These are phyloP conservation scores for Caenorhabditis virilis DNA, from an alignment of 2,888 invertebrate species.

Conservation along the genomic window DNA sequence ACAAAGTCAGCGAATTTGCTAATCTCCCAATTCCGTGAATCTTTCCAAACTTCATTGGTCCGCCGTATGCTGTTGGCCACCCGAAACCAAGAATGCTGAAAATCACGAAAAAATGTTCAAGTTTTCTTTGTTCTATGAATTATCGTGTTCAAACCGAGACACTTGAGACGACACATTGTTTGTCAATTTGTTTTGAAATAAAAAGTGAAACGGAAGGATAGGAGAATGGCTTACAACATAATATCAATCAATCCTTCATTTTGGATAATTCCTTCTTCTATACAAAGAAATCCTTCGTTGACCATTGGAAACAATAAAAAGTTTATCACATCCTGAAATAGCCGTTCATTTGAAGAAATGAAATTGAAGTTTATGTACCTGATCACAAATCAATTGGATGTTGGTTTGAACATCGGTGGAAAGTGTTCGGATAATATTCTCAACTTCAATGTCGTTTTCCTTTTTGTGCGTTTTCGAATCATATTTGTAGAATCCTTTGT, in stretches of 20 bases:
- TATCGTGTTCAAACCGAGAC: too few relatives aligned
- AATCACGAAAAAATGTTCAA: too few relatives aligned
- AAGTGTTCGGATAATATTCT: constrained; percentile 32
- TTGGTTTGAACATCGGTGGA: constrained; percentile 11
- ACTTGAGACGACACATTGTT: too few relatives aligned
- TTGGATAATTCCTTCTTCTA: constrained; percentile 55
- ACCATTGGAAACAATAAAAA: constrained; percentile 54
- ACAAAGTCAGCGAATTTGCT: constrained; percentile 18
- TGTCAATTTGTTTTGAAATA: too few relatives aligned
- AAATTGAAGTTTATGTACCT: constrained; percentile 4
- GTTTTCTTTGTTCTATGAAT: too few relatives aligned
- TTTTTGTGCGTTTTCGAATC: constrained; percentile 44
- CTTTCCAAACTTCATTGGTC: constrained; percentile 49
- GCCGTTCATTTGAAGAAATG: not conserved
- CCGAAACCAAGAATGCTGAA: constrained; percentile 57
- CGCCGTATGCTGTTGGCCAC: constrained; percentile 53
- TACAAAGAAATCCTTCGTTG: constrained; percentile 53
- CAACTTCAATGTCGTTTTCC: constrained; percentile 48
- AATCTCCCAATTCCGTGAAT: constrained; percentile 27
- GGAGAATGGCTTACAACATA: constrained; percentile 49
- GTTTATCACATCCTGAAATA: constrained; percentile 46
- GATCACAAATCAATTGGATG: constrained; percentile 30
- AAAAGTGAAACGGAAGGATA: not conserved
- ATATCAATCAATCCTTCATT: constrained; percentile 51
- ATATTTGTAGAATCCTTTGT: constrained; percentile 56